A percentile compares a stretch with the other conserved stretches of the same genome.
Evolutionary conservation across 2,113 vertebrate species (phyloP).

Genomic region (Serilophus lunatus): DNA sequence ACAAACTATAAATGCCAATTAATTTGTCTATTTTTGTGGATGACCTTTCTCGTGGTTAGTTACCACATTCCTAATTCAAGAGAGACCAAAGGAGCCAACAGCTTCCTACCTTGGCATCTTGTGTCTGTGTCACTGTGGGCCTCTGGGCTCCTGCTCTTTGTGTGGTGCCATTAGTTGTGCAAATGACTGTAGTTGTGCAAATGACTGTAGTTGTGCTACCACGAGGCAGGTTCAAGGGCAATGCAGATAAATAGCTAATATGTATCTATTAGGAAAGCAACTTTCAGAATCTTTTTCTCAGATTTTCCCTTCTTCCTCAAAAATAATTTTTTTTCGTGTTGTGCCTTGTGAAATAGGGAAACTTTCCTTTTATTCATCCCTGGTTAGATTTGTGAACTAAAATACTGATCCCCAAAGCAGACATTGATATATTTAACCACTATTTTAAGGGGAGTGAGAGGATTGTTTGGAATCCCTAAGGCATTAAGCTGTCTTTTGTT

Average conservation of each 20-base stretch:
- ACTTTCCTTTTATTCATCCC: background rate
- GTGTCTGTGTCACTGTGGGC: background rate
- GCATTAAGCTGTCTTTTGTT: background rate
- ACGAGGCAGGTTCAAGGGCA: background rate
- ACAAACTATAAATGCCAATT: background rate
- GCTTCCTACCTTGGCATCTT: background rate
- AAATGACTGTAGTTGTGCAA: too few species aligned
- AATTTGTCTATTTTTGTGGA: background rate
- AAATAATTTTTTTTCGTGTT: background rate
- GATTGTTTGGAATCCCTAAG: background rate
- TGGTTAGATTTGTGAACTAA: background rate
- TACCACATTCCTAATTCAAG: background rate
- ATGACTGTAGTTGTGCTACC: background rate
- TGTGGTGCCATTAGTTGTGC: background rate
- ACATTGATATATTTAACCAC: background rate
- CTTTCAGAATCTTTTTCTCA: background rate
- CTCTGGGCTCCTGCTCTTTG: background rate
- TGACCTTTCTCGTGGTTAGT: background rate
- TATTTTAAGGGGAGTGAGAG: background rate
- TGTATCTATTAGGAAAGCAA: background rate
- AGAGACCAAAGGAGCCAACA: background rate
- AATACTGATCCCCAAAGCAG: background rate
- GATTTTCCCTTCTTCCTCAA: background rate
- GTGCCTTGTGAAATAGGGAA: background rate
- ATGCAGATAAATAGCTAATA: background rate